Percentiles rank a stretch among this genome's conserved stretches.
These are phyloP conservation scores for Beris chalybata DNA, from an alignment of 2,888 invertebrate genomes.

Conservation along the genomic window DNA sequence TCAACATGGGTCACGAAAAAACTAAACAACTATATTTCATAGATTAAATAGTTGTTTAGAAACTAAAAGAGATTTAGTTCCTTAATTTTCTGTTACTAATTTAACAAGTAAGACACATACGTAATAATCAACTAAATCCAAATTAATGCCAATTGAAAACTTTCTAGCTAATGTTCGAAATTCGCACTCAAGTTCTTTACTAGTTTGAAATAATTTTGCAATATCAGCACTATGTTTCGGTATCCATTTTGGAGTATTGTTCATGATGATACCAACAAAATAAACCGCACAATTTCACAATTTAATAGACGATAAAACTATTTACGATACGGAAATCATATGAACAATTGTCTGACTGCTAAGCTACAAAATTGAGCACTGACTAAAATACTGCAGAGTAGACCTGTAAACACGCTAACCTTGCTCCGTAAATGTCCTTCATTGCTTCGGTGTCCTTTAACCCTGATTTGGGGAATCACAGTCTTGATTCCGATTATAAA, in stretches of 20 bases:
- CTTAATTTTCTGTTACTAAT: no score
- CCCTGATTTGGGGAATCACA: slow-evolving; percentile 15
- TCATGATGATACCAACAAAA: slow-evolving; percentile 4
- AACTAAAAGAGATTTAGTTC: no score
- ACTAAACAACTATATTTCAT: no score
- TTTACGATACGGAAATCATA: not conserved
- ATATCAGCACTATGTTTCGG: slow-evolving; percentile 50
- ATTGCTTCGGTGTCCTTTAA: slow-evolving; percentile 18
- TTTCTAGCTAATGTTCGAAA: slow-evolving; percentile 51
- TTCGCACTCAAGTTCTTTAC: slow-evolving; percentile 50
- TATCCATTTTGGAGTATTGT: slow-evolving; percentile 40
- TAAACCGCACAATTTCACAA: slow-evolving; percentile 1
- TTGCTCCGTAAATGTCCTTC: slow-evolving; percentile 24
- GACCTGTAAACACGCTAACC: slow-evolving; percentile 32
- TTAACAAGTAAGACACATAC: slow-evolving; percentile 43
- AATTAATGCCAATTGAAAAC: slow-evolving; percentile 53
- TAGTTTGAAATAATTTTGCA: slow-evolving; percentile 52
- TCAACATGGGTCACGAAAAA: no score
- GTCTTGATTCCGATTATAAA: slow-evolving; percentile 1
- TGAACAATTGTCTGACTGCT: not conserved
- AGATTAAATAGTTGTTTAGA: no score
- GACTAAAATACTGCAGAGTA: not conserved
- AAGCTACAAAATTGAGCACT: not conserved
- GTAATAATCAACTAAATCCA: slow-evolving; percentile 52
- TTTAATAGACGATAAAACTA: not conserved